Conservation (phyloP, 2,888 invertebrate species). For the Polyommatus iphigenia region DNA sequence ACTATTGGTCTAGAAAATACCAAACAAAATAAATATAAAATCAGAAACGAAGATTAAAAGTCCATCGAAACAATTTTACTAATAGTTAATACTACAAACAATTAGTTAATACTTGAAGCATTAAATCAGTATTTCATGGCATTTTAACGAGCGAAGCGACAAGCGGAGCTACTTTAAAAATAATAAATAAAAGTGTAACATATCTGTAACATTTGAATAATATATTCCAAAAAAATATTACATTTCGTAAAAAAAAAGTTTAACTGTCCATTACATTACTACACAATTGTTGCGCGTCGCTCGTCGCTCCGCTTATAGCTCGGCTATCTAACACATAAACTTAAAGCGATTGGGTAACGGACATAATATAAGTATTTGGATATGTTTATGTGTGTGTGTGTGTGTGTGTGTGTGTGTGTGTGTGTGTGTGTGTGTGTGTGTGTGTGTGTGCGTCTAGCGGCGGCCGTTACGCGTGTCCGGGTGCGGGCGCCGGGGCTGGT, state of each 20-base stretch:
- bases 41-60: background rate
- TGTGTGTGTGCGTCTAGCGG: conserved; percentile 47
- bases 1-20: background rate
- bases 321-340: conserved; percentile 21
- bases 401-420: conserved; percentile 32
- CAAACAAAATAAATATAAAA: background rate
- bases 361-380: conserved; percentile 15
- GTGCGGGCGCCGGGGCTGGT: conserved; percentile 59
- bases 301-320: background rate
- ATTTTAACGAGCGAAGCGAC: conserved; percentile 4
- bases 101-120: background rate
- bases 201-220: background rate
- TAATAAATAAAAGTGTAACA: background rate
- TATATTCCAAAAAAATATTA: background rate
- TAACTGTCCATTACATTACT: background rate
- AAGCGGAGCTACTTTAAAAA: background rate
- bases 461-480: conserved; percentile 60
- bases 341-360: conserved; percentile 28
- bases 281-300: background rate
- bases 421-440: conserved; percentile 28
- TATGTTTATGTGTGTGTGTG: conserved; percentile 26
- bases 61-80: background rate
- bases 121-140: background rate
- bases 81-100: background rate
- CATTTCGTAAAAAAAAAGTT: background rate